A percentile compares a stretch with the other conserved stretches of the same genome.
Conservation (phyloP, 2,888 invertebrate species). For the Bellardia pandia region DNA sequence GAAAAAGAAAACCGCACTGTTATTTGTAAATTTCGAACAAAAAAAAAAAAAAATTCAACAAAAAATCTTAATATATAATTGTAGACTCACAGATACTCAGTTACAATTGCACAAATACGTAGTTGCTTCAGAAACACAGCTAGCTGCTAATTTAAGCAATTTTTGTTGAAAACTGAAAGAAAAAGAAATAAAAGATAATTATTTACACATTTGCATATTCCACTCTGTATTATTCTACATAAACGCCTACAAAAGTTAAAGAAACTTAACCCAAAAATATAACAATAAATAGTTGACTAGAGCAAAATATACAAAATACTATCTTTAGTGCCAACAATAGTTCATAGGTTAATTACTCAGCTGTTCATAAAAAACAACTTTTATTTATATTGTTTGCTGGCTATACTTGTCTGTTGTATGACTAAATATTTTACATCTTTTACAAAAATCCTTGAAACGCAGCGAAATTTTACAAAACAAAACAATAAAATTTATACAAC, state of each 20-base stretch:
- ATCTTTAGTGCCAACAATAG: constrained; percentile 48
- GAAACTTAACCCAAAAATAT: background rate
- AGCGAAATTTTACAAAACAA: constrained; percentile 22
- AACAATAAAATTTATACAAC: constrained; percentile 17
- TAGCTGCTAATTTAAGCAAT: constrained; percentile 44
- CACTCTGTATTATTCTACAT: constrained; percentile 46
- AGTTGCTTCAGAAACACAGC: constrained; percentile 18
- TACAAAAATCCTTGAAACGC: constrained; percentile 57
- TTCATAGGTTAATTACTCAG: constrained; percentile 65
- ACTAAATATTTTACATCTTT: background rate
- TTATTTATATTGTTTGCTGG: background rate
- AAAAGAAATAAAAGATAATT: constrained; percentile 23
- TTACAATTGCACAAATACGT: constrained; percentile 30
- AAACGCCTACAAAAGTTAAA: constrained; percentile 63
- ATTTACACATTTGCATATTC: constrained; percentile 62
- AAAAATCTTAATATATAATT: background rate
- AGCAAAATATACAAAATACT: constrained; percentile 16
- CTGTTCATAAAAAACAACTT: background rate
- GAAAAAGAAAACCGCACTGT: background rate
- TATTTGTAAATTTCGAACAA: background rate
- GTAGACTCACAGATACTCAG: constrained; percentile 27
- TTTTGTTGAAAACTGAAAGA: constrained; percentile 3
- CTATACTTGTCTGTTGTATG: constrained; percentile 10
- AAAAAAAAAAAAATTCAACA: background rate
- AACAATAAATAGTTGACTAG: background rate